These are phyloP conservation scores for Drosophila helvetica DNA, from an alignment of 2,888 invertebrate genomes.

Conservation along the genomic window DNA sequence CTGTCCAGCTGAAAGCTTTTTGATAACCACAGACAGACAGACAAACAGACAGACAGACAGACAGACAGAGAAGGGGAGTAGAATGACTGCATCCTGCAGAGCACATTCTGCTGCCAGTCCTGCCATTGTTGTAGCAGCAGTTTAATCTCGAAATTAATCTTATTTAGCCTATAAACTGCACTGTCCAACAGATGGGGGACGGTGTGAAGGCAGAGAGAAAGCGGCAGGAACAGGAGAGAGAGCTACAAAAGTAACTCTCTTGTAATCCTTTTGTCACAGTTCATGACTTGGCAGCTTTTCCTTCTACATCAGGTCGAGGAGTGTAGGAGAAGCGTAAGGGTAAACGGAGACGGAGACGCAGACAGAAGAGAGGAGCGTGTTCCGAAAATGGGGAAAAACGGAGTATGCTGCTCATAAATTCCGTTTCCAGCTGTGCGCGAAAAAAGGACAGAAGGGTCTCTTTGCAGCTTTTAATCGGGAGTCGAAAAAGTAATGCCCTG, in stretches of 20 bases:
- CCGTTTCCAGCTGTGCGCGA: conserved; percentile 29
- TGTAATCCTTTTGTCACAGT: conserved; percentile 78
- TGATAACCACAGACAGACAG: conserved; percentile 4
- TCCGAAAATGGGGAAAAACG: conserved; percentile 17
- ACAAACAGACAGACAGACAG: not conserved
- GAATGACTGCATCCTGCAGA: not conserved
- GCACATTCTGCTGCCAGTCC: conserved; percentile 2
- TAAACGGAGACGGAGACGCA: not conserved
- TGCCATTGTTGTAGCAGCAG: conserved; percentile 37
- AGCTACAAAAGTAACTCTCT: conserved; percentile 62
- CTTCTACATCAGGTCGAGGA: not conserved
- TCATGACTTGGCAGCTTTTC: conserved; percentile 70
- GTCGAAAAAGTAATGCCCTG: too few relatives aligned
- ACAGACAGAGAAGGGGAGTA: conserved; percentile 14
- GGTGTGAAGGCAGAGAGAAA: too few relatives aligned
- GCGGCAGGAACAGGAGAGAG: not conserved
- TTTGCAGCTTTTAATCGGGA: not conserved
- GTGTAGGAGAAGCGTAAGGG: too few relatives aligned
- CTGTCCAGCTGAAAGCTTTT: not conserved
- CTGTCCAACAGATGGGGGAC: not conserved
- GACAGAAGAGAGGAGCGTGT: conserved; percentile 1
- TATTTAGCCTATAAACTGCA: conserved; percentile 68
- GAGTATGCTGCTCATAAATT: conserved; percentile 59
- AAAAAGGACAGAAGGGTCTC: not conserved
- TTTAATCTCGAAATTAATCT: conserved; percentile 75